Conservation (phyloP, 2,113 vertebrate genomes). For the Conger conger region DNA sequence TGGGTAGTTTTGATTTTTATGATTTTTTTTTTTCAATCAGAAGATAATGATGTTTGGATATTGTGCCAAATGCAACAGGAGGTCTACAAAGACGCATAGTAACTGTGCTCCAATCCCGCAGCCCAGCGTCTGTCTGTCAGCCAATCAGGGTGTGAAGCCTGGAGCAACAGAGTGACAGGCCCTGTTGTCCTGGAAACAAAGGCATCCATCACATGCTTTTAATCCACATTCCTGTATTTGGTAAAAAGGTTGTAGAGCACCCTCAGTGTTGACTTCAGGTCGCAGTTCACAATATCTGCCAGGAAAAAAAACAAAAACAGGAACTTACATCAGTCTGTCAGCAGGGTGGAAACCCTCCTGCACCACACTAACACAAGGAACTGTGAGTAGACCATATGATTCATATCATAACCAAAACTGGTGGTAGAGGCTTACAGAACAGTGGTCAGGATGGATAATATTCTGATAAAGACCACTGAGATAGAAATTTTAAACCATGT, state of each 20-base stretch:
- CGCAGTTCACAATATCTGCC: constrained; percentile 86
- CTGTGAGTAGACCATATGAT: too few species aligned
- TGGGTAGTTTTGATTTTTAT: neutral
- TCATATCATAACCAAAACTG: too few species aligned
- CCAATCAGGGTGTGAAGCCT: neutral
- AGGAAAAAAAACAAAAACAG: constrained; percentile 18
- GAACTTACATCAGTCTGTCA: neutral
- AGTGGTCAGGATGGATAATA: too few species aligned
- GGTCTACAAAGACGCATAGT: neutral
- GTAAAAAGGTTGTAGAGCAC: constrained; percentile 87
- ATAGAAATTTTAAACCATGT: too few species aligned
- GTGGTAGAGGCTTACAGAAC: too few species aligned
- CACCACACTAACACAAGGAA: too few species aligned
- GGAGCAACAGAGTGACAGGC: neutral
- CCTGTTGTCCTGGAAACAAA: constrained; percentile 29
- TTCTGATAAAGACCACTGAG: too few species aligned
- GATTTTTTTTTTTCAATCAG: neutral
- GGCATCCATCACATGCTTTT: constrained; percentile 46
- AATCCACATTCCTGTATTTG: constrained; percentile 82
- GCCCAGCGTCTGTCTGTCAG: neutral
- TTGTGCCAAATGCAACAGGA: neutral
- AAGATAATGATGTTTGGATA: neutral
- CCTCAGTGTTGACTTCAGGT: constrained; percentile 83
- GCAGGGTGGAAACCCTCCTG: neutral
- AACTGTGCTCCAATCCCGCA: neutral